Evolutionary conservation across 37 sponge, comb jelly and placozoan species (phyloP).

Genomic region (Ianthella basta): DNA sequence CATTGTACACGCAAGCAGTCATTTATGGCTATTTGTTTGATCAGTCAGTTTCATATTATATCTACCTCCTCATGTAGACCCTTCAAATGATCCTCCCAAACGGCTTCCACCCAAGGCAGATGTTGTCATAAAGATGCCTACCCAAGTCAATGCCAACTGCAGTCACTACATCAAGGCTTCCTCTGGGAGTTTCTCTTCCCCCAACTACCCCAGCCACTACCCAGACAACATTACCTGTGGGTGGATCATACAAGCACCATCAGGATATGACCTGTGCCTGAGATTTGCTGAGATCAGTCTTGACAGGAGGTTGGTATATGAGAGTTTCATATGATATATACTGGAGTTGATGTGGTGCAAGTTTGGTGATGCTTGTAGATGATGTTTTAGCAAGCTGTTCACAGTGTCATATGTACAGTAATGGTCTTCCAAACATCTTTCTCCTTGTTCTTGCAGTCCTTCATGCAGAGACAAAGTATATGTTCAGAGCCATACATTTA

Average conservation of each 20-base stretch:
- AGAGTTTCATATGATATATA: too few species aligned
- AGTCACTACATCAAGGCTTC: background rate
- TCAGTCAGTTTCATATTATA: too few species aligned
- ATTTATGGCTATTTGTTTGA: too few species aligned
- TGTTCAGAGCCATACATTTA: background rate
- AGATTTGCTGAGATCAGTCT: background rate
- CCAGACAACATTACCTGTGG: conserved; percentile 13
- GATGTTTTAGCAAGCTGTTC: too few species aligned
- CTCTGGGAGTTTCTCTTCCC: background rate
- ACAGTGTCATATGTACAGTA: background rate
- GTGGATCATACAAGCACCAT: conserved; percentile 14
- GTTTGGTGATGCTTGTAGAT: background rate
- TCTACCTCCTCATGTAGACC: too few species aligned
- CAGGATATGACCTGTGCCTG: background rate
- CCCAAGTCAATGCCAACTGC: too few species aligned
- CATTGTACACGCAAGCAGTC: too few species aligned
- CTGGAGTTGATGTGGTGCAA: background rate
- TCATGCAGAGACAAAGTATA: background rate
- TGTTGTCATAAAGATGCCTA: too few species aligned
- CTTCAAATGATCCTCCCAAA: too few species aligned
- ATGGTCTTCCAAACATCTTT: too few species aligned
- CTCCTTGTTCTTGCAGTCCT: too few species aligned
- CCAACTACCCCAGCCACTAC: conserved; percentile 3
- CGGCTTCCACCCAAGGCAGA: too few species aligned
- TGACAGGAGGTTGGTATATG: background rate